phyloP scores from a whole-genome alignment of 37 sponge, comb jelly and placozoan species.

The Ephydatia muelleri region DNA sequence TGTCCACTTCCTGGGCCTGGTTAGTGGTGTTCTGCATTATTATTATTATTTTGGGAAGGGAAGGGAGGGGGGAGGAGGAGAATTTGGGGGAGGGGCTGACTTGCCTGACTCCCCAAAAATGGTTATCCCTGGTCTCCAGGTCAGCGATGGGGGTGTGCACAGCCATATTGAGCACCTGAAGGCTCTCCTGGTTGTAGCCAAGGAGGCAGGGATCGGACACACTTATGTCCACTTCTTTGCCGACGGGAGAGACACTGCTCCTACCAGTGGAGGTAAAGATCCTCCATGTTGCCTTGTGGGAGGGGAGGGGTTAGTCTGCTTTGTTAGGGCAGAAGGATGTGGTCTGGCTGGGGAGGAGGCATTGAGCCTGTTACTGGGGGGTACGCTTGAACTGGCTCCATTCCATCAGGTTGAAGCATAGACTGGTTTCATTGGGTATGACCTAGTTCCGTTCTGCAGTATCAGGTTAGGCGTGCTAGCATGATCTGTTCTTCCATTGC shows the following conservation, averaged over 20 bases:
- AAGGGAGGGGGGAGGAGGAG: background rate
- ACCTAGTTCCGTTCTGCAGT: background rate
- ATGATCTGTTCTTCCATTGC: background rate
- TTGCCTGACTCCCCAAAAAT: background rate
- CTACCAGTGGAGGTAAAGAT: constrained; percentile 82
- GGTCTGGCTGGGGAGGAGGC: too few species aligned
- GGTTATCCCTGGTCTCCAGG: constrained; percentile 19
- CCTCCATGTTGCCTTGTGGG: background rate
- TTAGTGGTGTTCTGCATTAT: constrained; percentile 16
- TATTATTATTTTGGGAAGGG: background rate
- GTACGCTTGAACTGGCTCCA: too few species aligned
- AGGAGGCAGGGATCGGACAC: constrained; percentile 69
- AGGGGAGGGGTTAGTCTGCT: too few species aligned
- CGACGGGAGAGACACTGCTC: constrained; percentile 95
- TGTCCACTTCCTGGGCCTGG: constrained; percentile 85
- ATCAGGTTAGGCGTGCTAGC: background rate
- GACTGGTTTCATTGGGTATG: background rate
- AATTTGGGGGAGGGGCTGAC: background rate
- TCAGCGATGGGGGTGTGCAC: constrained; percentile 97
- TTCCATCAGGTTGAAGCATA: too few species aligned
- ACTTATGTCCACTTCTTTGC: constrained; percentile 94
- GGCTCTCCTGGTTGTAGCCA: constrained; percentile 81
- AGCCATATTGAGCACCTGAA: constrained; percentile 89
- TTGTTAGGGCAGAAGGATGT: background rate
- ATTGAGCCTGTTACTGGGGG: background rate